phyloP scores from a whole-genome alignment of 2,888 invertebrate species.

The Hedya salicella region DNA sequence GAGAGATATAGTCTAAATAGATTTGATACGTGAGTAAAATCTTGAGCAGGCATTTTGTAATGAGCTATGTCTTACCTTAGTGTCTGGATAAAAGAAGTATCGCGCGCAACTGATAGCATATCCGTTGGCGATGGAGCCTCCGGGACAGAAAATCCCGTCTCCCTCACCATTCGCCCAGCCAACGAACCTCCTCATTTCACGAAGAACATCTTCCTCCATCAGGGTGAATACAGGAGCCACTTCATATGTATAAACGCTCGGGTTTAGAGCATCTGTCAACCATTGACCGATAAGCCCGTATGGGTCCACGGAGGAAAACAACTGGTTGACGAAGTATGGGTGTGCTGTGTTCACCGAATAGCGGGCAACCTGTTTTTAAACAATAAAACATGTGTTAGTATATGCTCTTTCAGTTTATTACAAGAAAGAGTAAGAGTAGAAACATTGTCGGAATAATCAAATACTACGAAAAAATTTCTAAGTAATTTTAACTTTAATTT shows the following conservation, averaged over 20 bases:
- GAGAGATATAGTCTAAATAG: no score
- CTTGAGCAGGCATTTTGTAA: no score
- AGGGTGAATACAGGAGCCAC: slow-evolving; percentile 94
- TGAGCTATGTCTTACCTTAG: slow-evolving; percentile 86
- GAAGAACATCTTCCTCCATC: slow-evolving; percentile 93
- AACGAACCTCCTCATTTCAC: slow-evolving; percentile 91
- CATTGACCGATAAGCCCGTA: slow-evolving; percentile 94
- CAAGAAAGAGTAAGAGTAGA: background rate
- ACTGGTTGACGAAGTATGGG: slow-evolving; percentile 95
- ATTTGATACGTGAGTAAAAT: no score
- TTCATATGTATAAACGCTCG: slow-evolving; percentile 95
- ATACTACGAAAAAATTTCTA: no score
- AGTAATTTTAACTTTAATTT: no score
- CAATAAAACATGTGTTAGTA: background rate
- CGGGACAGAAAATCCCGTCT: slow-evolving; percentile 95
- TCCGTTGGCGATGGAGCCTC: slow-evolving; percentile 95
- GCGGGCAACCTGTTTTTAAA: slow-evolving; percentile 74
- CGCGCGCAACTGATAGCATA: slow-evolving; percentile 96
- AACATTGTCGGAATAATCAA: background rate
- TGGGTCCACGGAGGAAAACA: slow-evolving; percentile 93
- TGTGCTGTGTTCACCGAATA: slow-evolving; percentile 96
- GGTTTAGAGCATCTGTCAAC: slow-evolving; percentile 93
- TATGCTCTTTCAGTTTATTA: background rate
- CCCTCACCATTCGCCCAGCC: slow-evolving; percentile 90
- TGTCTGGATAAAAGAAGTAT: slow-evolving; percentile 88